phyloP scores from a whole-genome alignment of 2,888 invertebrate species.

The Caenorhabditis uteleia region DNA sequence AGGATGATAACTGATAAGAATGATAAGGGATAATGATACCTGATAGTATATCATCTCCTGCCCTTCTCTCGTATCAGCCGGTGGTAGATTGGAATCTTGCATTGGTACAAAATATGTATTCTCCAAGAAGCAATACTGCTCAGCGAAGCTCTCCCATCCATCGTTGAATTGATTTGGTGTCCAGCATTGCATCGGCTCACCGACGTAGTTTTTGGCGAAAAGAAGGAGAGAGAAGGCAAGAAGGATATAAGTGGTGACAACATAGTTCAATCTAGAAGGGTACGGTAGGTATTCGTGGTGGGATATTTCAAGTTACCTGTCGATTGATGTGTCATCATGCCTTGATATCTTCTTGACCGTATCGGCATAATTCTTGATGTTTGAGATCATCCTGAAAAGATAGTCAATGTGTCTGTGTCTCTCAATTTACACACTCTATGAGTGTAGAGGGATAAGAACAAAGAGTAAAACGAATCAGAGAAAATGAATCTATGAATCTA shows the following conservation, averaged over 20 bases:
- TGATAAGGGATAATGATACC: too few relatives aligned
- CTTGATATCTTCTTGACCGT: slow-evolving; percentile 35
- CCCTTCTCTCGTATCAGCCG: slow-evolving; percentile 41
- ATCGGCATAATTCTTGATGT: slow-evolving; percentile 29
- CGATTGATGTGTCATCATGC: slow-evolving; percentile 70
- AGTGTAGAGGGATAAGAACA: too few relatives aligned
- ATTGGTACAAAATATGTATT: slow-evolving; percentile 71
- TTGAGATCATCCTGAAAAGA: slow-evolving; percentile 36
- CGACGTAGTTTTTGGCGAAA: slow-evolving; percentile 72
- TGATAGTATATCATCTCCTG: slow-evolving; percentile 61
- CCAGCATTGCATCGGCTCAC: slow-evolving; percentile 73
- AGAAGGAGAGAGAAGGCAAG: slow-evolving; percentile 71
- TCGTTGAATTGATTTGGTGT: slow-evolving; percentile 58
- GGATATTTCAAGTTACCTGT: slow-evolving; percentile 61
- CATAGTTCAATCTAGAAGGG: slow-evolving; percentile 68
- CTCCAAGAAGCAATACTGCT: slow-evolving; percentile 73
- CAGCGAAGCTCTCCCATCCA: slow-evolving; percentile 72
- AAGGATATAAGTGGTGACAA: slow-evolving; percentile 71
- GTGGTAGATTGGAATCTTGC: slow-evolving; percentile 46
- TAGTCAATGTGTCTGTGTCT: too few relatives aligned
- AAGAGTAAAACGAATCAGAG: too few relatives aligned
- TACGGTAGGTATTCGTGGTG: neutral
- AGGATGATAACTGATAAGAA: too few relatives aligned
- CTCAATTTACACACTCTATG: too few relatives aligned
- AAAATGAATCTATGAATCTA: too few relatives aligned